Evolutionary conservation across 1,140 invertebrate genomes (phyloP), one percentile per base, ranked within the genome.

Genomic region (Rhyzopertha dominica): DNA sequence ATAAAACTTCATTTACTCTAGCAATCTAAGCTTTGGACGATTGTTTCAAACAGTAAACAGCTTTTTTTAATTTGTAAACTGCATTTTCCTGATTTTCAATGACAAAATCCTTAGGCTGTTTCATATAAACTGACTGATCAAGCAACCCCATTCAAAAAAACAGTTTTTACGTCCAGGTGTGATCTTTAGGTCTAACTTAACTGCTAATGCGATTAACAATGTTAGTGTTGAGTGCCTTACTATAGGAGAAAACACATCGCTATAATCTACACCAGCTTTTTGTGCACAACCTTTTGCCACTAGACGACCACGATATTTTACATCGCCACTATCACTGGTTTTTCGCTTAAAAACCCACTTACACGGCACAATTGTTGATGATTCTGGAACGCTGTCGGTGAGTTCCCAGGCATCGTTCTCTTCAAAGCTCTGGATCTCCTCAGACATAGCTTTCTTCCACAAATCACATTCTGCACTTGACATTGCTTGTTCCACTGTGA

Each of bases 201-300:
- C 63, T 30, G 59, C 52, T 26, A 71, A 29, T 3, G 54, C 49
- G 37, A 74, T 45, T 20, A 74, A 48, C 3, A 65, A 9, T 50
- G 68, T 47, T 2, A 73, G 39, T 12, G 65, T 59, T 29, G 56
- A 50, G 51, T 58, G 51, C 22, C 58, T 49, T 2, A 63, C 51
- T n/a, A n/a, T n/a, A n/a, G n/a, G n/a, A n/a, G n/a, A n/a, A n/a
- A n/a, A n/a, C n/a, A n/a, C n/a, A 30, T 68, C 62, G 10, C 51
- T 25, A 44, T 64, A 71, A 49, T 69, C 61, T 25, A 54, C 39
- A 34, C 63, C 64, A 30, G 51, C 36, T 16, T 37, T 39, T 43
- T 70, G 67, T 4, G 38, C 51, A 54, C 61, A 73, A 4, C 73
- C 70, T 46, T 69, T 67, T 5, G 68, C 65, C 3, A 74, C 68